Base-by-base conservation (phyloP, 1,140 invertebrate species). In the Paraescarpia echinospica region DNA sequence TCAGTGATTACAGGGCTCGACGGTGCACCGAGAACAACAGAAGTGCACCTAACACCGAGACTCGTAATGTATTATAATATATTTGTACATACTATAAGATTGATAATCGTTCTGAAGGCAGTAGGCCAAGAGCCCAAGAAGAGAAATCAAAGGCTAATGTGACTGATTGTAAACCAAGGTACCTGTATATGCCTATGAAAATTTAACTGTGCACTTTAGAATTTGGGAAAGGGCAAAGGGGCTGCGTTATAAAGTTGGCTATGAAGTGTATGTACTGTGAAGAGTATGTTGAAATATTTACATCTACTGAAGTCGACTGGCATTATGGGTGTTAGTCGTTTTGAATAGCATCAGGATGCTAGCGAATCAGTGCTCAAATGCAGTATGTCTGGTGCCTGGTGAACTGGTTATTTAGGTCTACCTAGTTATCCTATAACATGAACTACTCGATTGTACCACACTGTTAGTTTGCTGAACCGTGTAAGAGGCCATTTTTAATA, bases 11-110 rank as follows among this genome's bases (percentile, higher is more conserved):
- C 59, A 77, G 27, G 59, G 9, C 59, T 77, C 59, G 22, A 77
- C 48, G 48, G 48, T 77, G 59, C 59, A 77, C 59, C 22, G 59
- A 77, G 59, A 77, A 77, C 59, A 77, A 77, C 59, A 77, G 4
- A 4, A 18, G 59, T 77, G 59, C 59, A 77, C 27, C 0, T 2
- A 2, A 77, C 59, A 2, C 59, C 22, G 59, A 77, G 59, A 31
- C 59, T 77, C 59, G 59, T 77, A 77, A 77, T 77, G 59, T 77
- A 77, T 77, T 77, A 77, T 77, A 77, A 77, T 77, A 77, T 77
- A 77, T 77, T 77, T 77, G 59, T 77, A 77, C 59, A 77, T 77
- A 77, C 59, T 77, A 77, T 77, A 77, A 77, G 59, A 77, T 51
- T 77, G 59, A 77, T 77, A 77, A 77, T 77, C 59, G 27, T 77